A percentile compares a stretch with the other conserved stretches of the same genome.
These are phyloP conservation scores for Gasteruption jaculator DNA, from an alignment of 2,888 invertebrate genomes.

Conservation along the genomic window DNA sequence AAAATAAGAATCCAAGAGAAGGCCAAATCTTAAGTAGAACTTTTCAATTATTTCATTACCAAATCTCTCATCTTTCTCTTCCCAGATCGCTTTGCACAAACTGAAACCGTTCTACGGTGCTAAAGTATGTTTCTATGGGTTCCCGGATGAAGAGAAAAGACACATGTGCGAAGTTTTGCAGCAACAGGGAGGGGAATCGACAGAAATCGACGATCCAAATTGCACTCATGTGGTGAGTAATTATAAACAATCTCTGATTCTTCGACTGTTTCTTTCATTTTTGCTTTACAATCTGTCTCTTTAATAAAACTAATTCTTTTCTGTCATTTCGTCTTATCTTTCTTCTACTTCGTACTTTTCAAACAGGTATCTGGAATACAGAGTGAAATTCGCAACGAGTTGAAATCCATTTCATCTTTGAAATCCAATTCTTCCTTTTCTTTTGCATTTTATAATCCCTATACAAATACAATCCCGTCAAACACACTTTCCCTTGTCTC, in stretches of 20 bases:
- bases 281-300: conserved; percentile 1
- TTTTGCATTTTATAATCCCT: conserved; percentile 37
- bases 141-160: conserved; percentile 81
- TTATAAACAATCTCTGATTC: too few relatives aligned
- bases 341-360: conserved; percentile 8
- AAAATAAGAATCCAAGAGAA: too few relatives aligned
- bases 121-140: conserved; percentile 84
- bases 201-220: conserved; percentile 70
- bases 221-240: conserved; percentile 91
- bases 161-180: conserved; percentile 89
- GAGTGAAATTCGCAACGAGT: too few relatives aligned
- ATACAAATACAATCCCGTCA: conserved; percentile 29
- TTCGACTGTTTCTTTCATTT: too few relatives aligned
- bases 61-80: conserved; percentile 9
- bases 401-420: too few relatives aligned
- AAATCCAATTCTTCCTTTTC: conserved; percentile 28
- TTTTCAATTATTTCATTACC: background rate
- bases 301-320: conserved; percentile 8
- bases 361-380: too few relatives aligned
- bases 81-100: conserved; percentile 56
- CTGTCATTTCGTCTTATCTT: conserved; percentile 11
- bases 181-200: conserved; percentile 73
- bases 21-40: too few relatives aligned
- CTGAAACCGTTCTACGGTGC: conserved; percentile 85
- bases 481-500: too few relatives aligned